phyloP scores from a whole-genome alignment of 2,797 vertebrate species.

The Peromyscus nudipes region DNA sequence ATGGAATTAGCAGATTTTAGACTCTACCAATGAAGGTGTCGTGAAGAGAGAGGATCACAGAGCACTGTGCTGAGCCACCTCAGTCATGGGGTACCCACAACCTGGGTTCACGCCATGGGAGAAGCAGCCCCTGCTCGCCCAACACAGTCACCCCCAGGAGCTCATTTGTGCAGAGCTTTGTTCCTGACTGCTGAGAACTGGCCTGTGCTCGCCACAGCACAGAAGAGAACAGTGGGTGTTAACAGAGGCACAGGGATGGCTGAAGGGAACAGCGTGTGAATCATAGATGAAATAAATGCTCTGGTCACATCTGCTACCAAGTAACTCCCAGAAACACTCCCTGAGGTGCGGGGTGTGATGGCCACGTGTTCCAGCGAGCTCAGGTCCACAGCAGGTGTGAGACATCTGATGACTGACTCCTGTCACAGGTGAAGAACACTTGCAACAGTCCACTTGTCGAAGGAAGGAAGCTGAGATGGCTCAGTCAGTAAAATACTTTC shows the following conservation, averaged over 20 bases:
- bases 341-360: slow-evolving; percentile 4
- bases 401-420: slow-evolving; percentile 9
- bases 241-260: background rate
- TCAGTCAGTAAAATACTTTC: background rate
- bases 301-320: slow-evolving; percentile 2
- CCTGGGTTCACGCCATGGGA: background rate
- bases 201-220: background rate
- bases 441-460: background rate
- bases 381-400: background rate
- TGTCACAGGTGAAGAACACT: background rate
- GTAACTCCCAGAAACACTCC: slow-evolving; percentile 17
- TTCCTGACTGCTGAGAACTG: background rate
- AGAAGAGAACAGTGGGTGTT: slow-evolving; percentile 19
- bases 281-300: slow-evolving; percentile 28
- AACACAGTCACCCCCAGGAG: background rate
- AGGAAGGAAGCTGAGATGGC: background rate
- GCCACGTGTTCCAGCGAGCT: background rate
- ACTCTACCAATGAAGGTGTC: background rate
- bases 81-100: background rate
- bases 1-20: background rate
- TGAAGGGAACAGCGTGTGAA: background rate
- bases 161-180: background rate
- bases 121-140: background rate
- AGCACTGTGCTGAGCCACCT: background rate
- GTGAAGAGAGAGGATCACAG: background rate